Percentiles rank a stretch among this genome's conserved stretches.
Conservation (phyloP, 1,140 invertebrate species). For the Drosophila mayri region DNA sequence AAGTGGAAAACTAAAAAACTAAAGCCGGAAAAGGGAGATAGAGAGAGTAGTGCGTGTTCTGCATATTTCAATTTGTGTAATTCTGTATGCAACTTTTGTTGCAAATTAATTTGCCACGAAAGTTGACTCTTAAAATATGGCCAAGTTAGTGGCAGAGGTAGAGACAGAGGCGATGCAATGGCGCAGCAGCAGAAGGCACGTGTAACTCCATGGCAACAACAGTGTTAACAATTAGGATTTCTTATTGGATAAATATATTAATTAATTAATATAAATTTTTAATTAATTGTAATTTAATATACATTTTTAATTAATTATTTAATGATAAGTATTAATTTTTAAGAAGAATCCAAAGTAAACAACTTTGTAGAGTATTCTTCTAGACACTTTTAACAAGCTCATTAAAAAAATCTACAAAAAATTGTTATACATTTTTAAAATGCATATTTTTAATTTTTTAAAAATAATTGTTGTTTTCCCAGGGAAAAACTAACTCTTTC, state of each 20-base stretch:
- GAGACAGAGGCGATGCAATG: background rate
- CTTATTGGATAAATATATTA: background rate
- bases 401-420: background rate
- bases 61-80: slow-evolving; percentile 76
- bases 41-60: slow-evolving; percentile 45
- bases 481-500: slow-evolving; percentile 1
- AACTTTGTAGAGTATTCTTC: too few species aligned
- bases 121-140: slow-evolving; percentile 71
- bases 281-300: too few species aligned
- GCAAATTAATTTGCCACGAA: slow-evolving; percentile 80
- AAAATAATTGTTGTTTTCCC: too few species aligned
- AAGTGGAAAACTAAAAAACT: slow-evolving; percentile 27
- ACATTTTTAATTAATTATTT: background rate
- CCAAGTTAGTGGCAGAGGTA: slow-evolving; percentile 12
- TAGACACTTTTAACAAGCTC: background rate
- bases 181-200: slow-evolving; percentile 28
- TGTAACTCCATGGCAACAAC: slow-evolving; percentile 27
- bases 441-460: too few species aligned
- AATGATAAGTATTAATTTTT: too few species aligned
- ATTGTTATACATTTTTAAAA: too few species aligned
- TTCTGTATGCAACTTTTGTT: slow-evolving; percentile 75
- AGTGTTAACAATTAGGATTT: slow-evolving; percentile 6
- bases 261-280: background rate
- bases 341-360: too few species aligned
- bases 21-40: background rate